These are phyloP conservation scores for Polyploca ridens DNA, from an alignment of 2,888 invertebrate species.

Conservation along the genomic window DNA sequence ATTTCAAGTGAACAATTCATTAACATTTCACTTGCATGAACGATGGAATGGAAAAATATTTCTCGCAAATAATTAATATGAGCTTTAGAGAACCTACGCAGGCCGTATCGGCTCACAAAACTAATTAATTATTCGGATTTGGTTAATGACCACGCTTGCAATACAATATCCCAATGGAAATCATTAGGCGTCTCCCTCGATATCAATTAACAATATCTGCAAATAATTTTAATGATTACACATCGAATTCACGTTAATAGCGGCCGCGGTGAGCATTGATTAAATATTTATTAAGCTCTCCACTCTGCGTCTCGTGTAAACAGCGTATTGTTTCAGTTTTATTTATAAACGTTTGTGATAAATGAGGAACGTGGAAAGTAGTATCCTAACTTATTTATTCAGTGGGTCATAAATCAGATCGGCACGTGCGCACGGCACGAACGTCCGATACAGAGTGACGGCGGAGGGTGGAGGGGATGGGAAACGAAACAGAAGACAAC, in stretches of 20 bases:
- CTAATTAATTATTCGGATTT: constrained; percentile 66
- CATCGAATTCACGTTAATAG: constrained; percentile 49
- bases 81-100: constrained; percentile 14
- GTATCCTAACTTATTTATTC: constrained; percentile 72
- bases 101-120: constrained; percentile 41
- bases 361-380: constrained; percentile 47
- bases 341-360: constrained; percentile 34
- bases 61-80: background rate
- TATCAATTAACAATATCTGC: constrained; percentile 66
- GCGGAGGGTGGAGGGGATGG: constrained; percentile 26
- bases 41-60: constrained; percentile 4
- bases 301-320: constrained; percentile 38
- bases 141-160: constrained; percentile 51
- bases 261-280: constrained; percentile 33
- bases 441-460: constrained; percentile 46
- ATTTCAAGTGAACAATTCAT: constrained; percentile 14
- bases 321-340: constrained; percentile 31
- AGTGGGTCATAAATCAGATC: constrained; percentile 74
- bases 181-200: constrained; percentile 59
- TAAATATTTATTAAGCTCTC: constrained; percentile 55
- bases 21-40: constrained; percentile 2
- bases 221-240: constrained; percentile 65
- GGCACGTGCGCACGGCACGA: constrained; percentile 68
- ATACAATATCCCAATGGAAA: constrained; percentile 42
- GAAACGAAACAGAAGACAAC: constrained; percentile 48